phyloP scores from a whole-genome alignment of 2,888 invertebrate species.

The Pimpla rufipes region DNA sequence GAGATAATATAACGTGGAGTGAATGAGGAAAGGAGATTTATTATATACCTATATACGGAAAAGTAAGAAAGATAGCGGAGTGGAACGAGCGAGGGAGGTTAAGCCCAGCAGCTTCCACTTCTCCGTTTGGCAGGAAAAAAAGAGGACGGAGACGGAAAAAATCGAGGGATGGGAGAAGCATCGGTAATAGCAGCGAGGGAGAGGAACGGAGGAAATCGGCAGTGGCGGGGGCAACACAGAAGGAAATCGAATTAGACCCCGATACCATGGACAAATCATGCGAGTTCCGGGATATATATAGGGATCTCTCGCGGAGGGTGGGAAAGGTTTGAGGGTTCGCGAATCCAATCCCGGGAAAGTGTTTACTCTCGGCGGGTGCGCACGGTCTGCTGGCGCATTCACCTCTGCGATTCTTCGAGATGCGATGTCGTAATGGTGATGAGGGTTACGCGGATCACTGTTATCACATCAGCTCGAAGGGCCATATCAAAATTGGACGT shows the following conservation, averaged over 20 bases:
- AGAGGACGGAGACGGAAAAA: slow-evolving; percentile 39
- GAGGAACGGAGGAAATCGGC: slow-evolving; percentile 40
- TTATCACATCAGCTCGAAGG: neutral
- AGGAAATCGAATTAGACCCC: slow-evolving; percentile 72
- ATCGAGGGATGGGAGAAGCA: slow-evolving; percentile 17
- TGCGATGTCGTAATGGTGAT: slow-evolving; percentile 9
- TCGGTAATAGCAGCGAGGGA: neutral
- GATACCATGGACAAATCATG: slow-evolving; percentile 71
- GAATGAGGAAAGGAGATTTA: slow-evolving; percentile 64
- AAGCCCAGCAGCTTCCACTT: slow-evolving; percentile 41
- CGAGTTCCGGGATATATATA: slow-evolving; percentile 50
- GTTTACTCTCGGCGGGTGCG: slow-evolving; percentile 69
- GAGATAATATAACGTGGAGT: slow-evolving; percentile 55
- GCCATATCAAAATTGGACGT: neutral
- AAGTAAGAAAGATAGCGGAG: slow-evolving; percentile 27
- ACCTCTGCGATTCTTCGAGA: slow-evolving; percentile 33
- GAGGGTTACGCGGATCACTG: slow-evolving; percentile 3
- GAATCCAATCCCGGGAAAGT: slow-evolving; percentile 75
- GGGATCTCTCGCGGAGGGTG: slow-evolving; percentile 11
- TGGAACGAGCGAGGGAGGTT: slow-evolving; percentile 19
- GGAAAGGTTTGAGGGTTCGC: slow-evolving; percentile 44
- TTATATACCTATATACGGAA: slow-evolving; percentile 27
- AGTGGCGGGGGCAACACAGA: slow-evolving; percentile 30
- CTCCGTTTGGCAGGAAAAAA: neutral
- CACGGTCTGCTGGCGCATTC: slow-evolving; percentile 49